Base-by-base conservation (phyloP, 1,140 invertebrate species). In the Lucilia cuprina region DNA sequence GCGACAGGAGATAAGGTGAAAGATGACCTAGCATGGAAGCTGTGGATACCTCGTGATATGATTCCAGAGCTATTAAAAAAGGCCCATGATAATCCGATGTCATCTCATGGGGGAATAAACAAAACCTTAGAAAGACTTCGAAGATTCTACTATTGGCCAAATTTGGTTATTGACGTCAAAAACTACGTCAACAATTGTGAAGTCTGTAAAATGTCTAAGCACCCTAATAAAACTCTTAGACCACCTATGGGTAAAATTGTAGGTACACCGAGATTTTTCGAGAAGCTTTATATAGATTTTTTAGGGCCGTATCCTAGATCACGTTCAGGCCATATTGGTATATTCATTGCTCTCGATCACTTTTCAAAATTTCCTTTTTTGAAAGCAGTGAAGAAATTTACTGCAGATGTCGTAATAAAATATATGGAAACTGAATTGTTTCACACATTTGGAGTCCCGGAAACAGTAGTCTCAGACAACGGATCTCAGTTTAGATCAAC, bases 331-430 rank as follows among this genome's bases (percentile, higher is more conserved):
- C 50, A 82, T 55, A 60, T 60, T 12, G 80, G 80, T 12, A 82
- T 82, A 17, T 80, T 80, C 17, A 34, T 80, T 34, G 35, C 14
- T 14, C 17, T 47, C 30, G 30, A 83, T 74, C 30, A 82, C 50
- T 82, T 55, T n/a, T n/a, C n/a, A n/a, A n/a, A n/a, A n/a, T n/a
- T n/a, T 47, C 65, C 19, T 14, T 83, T 74, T 25, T 41, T 83
- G 41, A 83, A 83, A 30, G 30, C 83, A 21, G 83, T 83, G 12
- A 83, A 75, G 19, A 83, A 83, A 30, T 77, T 83, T 30, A 74
- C 35, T 25, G n/a, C 74, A 12, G 83, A 83, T 25, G 70, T 55
- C 19, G 21, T 77, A 7, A 34, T 83, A 19, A 30, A 74, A 17
- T 74, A 17, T 74, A 13, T 74, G 17, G 70, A 65, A 19, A 30